Percentiles rank a stretch among this genome's conserved stretches.
phyloP scores from a whole-genome alignment of 2,113 vertebrate species.

The Chloebia gouldiae region DNA sequence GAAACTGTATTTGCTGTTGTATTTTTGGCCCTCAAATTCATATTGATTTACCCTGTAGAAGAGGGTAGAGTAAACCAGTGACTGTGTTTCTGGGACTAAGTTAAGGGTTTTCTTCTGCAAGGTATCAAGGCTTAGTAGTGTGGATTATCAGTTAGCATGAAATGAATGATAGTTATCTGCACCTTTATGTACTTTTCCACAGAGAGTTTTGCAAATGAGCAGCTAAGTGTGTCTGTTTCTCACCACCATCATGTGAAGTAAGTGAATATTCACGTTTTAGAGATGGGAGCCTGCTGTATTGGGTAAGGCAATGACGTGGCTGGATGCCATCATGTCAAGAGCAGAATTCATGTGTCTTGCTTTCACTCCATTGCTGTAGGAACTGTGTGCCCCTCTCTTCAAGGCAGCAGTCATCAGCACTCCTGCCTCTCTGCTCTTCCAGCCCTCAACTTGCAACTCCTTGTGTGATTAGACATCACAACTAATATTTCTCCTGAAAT shows the following conservation, averaged over 20 bases:
- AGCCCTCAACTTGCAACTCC: background rate
- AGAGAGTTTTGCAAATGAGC: background rate
- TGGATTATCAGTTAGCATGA: background rate
- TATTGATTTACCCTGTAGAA: background rate
- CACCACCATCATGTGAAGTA: background rate
- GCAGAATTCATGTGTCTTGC: fast-evolving
- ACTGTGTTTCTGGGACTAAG: background rate
- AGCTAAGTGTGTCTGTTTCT: background rate
- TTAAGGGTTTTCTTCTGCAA: background rate
- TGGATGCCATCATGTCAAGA: background rate
- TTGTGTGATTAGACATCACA: background rate
- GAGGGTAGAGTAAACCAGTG: background rate
- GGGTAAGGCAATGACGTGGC: background rate
- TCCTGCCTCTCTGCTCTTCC: background rate
- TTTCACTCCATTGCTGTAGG: background rate
- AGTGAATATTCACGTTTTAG: background rate
- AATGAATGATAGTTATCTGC: background rate
- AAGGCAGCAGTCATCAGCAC: background rate
- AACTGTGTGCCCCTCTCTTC: background rate
- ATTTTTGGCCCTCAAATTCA: background rate
- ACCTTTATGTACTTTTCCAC: background rate
- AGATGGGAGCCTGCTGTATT: background rate
- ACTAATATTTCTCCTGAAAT: background rate
- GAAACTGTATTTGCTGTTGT: background rate
- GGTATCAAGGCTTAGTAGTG: background rate